Evolutionary conservation across 1,140 invertebrate genomes (phyloP).

Genomic region (Neodiprion fabricii): DNA sequence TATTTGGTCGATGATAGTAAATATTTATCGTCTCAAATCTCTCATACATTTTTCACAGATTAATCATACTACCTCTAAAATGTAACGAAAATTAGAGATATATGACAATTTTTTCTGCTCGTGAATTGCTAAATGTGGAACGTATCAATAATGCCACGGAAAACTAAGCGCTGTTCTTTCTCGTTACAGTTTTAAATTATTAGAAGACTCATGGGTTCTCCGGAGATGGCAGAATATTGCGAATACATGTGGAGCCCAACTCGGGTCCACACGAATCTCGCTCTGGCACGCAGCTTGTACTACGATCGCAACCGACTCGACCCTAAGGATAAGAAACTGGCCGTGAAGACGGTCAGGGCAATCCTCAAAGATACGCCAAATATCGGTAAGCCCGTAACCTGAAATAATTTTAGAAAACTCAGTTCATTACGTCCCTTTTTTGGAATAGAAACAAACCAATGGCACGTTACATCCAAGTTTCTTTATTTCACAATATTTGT

Average conservation of each 20-base stretch:
- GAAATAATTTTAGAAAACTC: conserved; percentile 11
- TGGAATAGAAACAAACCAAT: too few species aligned
- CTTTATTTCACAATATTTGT: too few species aligned
- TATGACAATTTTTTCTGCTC: too few species aligned
- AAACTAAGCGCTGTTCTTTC: not conserved
- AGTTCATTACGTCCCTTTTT: not conserved
- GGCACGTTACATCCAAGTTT: too few species aligned
- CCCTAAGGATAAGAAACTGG: conserved; percentile 54
- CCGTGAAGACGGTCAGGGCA: conserved; percentile 61
- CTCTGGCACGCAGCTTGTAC: conserved; percentile 46
- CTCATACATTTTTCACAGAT: too few species aligned
- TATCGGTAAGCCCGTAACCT: conserved; percentile 55
- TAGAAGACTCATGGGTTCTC: not conserved
- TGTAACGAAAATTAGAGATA: too few species aligned
- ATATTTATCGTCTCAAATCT: too few species aligned
- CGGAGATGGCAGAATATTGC: conserved; percentile 56
- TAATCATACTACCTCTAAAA: too few species aligned
- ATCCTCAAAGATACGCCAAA: conserved; percentile 63
- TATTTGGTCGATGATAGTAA: too few species aligned
- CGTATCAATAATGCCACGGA: too few species aligned
- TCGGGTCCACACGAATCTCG: conserved; percentile 37
- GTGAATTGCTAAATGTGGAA: too few species aligned
- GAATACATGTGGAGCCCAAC: conserved; percentile 58
- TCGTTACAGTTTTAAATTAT: not conserved
- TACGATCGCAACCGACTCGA: conserved; percentile 47